Conservation (phyloP, 2,113 vertebrate genomes). For the Donacobius atricapilla region DNA sequence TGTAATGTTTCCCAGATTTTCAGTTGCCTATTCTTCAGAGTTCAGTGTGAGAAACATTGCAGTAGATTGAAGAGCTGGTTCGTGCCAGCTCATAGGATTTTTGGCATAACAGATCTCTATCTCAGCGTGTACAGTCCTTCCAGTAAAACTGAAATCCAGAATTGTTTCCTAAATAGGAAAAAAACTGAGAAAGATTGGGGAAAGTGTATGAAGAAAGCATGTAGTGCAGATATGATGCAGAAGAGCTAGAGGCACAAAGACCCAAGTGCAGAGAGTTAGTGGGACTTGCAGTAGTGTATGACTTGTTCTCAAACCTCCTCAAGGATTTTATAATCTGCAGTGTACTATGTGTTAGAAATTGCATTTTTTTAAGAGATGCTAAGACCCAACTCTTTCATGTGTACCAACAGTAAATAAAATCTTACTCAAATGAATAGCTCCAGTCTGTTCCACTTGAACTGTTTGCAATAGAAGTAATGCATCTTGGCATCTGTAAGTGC, state of each 20-base stretch:
- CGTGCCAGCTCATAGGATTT: not conserved
- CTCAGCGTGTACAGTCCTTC: not conserved
- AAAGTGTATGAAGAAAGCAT: not conserved
- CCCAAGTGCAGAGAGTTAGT: not conserved
- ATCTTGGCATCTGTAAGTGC: not conserved
- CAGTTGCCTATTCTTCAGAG: not conserved
- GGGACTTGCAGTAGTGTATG: not conserved
- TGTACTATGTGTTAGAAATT: not conserved
- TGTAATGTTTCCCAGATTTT: not conserved
- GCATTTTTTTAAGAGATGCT: not conserved
- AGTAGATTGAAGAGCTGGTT: not conserved
- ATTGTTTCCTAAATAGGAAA: constrained; percentile 12
- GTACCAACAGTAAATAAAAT: not conserved
- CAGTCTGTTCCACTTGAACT: not conserved
- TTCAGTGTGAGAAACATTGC: not conserved
- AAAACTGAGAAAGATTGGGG: not conserved
- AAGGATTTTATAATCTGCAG: not conserved
- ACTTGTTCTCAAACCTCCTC: not conserved
- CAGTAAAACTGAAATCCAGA: not conserved
- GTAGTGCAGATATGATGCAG: not conserved
- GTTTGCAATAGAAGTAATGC: not conserved
- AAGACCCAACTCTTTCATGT: not conserved
- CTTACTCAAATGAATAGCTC: not conserved
- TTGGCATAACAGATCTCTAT: constrained; percentile 5
- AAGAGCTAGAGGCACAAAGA: not conserved